These are phyloP conservation scores for Zaprionus lineosus DNA, from an alignment of 2,888 invertebrate genomes.

Conservation along the genomic window DNA sequence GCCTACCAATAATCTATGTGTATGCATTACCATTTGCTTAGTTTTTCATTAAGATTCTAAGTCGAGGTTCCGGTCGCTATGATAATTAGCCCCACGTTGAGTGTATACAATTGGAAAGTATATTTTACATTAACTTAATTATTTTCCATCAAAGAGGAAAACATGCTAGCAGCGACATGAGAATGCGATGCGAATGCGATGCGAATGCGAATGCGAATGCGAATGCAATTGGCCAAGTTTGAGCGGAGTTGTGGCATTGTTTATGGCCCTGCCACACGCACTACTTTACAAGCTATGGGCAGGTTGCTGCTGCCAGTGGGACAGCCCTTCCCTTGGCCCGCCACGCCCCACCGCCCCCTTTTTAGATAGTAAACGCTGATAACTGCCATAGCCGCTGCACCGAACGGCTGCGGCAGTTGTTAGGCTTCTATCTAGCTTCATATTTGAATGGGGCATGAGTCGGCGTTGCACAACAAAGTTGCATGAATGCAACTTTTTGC, in stretches of 20 bases:
- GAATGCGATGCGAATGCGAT: constrained; percentile 44
- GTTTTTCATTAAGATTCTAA: constrained; percentile 41
- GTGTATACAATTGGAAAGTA: constrained; percentile 61
- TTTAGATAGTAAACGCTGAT: constrained; percentile 56
- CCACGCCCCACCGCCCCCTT: no score
- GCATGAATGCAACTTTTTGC: constrained; percentile 26
- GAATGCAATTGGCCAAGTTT: constrained; percentile 36
- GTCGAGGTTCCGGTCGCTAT: constrained; percentile 28
- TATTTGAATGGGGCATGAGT: constrained; percentile 27
- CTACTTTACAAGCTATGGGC: constrained; percentile 21
- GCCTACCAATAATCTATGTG: no score
- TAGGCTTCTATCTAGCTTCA: constrained; percentile 50
- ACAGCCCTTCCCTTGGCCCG: no score
- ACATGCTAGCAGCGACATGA: constrained; percentile 39
- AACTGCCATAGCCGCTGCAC: constrained; percentile 26
- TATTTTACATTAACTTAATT: constrained; percentile 72
- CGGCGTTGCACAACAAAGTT: constrained; percentile 31
- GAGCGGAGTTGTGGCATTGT: constrained; percentile 47
- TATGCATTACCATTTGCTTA: constrained; percentile 1
- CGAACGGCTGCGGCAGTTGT: constrained; percentile 17
- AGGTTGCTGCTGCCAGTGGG: constrained; percentile 5
- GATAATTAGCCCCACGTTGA: no score
- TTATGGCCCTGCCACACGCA: constrained; percentile 68
- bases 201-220: constrained; percentile 46
- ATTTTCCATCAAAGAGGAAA: constrained; percentile 55